Conservation (phyloP, 2,113 vertebrate genomes). For the Leiothrix lutea region DNA sequence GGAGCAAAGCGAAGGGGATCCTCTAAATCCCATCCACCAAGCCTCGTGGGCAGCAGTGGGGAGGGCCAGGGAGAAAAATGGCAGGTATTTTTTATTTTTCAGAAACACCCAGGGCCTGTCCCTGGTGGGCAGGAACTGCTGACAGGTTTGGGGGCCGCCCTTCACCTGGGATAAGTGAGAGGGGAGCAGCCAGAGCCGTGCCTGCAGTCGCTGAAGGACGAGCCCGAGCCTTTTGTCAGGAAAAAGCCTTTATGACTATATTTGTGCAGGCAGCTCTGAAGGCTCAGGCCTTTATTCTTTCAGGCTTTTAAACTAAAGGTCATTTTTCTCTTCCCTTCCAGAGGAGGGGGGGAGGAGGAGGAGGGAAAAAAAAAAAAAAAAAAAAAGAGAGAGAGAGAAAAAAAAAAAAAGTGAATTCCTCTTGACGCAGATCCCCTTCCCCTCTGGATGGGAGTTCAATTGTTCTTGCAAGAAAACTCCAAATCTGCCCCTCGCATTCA, state of each 20-base stretch:
- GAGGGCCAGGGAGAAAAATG: neutral
- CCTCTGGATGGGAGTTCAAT: conserved; percentile 82
- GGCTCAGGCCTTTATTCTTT: conserved; percentile 45
- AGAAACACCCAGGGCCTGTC: neutral
- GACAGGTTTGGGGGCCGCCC: neutral
- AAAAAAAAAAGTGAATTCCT: conserved; percentile 73
- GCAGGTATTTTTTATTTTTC: neutral
- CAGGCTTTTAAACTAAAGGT: conserved; percentile 76
- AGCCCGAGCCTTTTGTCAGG: neutral
- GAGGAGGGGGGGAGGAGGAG: neutral
- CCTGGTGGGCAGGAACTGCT: neutral
- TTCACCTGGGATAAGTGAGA: neutral
- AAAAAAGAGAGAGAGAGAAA: neutral
- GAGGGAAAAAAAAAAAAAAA: conserved; percentile 6
- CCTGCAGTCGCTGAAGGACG: neutral
- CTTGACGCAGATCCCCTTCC: conserved; percentile 94
- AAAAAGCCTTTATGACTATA: conserved; percentile 39
- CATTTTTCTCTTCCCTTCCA: conserved; percentile 76
- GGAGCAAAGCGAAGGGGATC: neutral
- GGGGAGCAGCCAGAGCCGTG: accelerated
- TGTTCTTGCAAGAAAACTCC: conserved; percentile 82
- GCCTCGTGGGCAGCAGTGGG: neutral
- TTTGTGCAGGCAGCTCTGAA: conserved; percentile 28
- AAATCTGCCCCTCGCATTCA: conserved; percentile 83
- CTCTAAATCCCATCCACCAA: neutral